Base-by-base conservation (phyloP, 30 jellyfish, hydroid and myxozoan species). In the Mastigias papua region DNA sequence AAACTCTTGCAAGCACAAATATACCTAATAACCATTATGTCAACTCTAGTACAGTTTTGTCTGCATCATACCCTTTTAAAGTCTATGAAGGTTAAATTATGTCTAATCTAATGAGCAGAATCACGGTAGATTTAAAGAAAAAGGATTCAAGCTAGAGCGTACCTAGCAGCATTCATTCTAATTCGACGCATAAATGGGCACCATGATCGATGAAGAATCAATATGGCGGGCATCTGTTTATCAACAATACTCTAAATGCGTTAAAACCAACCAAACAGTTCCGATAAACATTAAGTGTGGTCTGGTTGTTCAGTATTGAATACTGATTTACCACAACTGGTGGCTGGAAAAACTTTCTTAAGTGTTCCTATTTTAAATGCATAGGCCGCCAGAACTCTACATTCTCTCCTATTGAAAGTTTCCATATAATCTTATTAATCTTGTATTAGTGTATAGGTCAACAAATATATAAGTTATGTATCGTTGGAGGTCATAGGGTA, bases 341-440 rank as follows among this genome's bases (percentile, higher is more conserved):
- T 54, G 25, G 67, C 67, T 5, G 67, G 27, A 54, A 54, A 6
- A 21, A 10, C 17, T 54, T 16, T 54, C 27, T 54, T 2, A 6
- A 54, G 67, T 54, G 67, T 19, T 54, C 17, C 67, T 54, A 25
- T 54, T 16, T 16, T 5, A 54, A 54, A 54, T 54, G 2, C 27
- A 54, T 21, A 21, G 67, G 67, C 67, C 23, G 67, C 67, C 6
- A 11, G 67, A 54, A 5, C 27, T 54, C 25, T 19, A 54, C 27
- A 54, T 54, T 54, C 67, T 11, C 67, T 19, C 67, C 67, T 26
- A 63, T 63, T 63, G 42, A 63, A 3, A 25, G 35, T 26, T 63
- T 20, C 19, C 5, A 26, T 25, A 63, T 63, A 63, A 63, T 63
- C 74, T 23, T 63, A 63, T 63, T 63, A 63, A 63, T 63, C 74